Conservation (phyloP, 2,797 vertebrate genomes). For the Cercopithecus petaurista region DNA sequence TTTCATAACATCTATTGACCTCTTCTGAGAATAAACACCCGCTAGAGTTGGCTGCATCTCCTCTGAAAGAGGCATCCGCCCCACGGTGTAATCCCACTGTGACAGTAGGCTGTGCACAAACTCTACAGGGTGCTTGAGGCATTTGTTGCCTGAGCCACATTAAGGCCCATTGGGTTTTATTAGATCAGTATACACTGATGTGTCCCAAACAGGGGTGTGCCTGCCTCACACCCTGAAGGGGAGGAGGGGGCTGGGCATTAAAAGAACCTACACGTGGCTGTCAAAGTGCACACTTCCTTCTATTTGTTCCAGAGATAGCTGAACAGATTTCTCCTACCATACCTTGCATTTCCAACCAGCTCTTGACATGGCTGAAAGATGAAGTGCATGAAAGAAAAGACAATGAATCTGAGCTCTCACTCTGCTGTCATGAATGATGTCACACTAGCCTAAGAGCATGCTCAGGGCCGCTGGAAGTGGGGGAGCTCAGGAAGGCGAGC, state of each 20-base stretch:
- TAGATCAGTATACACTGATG: not conserved
- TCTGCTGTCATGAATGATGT: too few relatives aligned
- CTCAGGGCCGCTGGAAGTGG: rapidly evolving
- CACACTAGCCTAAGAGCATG: rapidly evolving
- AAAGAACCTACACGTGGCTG: rapidly evolving
- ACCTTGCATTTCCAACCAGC: not conserved
- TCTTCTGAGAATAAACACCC: not conserved
- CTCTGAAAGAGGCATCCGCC: not conserved
- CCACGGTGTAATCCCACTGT: rapidly evolving
- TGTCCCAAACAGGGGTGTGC: rapidly evolving
- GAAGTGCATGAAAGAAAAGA: not conserved
- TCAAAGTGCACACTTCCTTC: not conserved
- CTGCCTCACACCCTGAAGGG: rapidly evolving
- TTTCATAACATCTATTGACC: not conserved
- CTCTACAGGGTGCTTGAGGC: rapidly evolving
- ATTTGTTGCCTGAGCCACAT: rapidly evolving
- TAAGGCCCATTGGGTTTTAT: not conserved
- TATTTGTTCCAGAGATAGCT: not conserved
- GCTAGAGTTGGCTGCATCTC: not conserved
- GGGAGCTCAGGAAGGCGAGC: rapidly evolving
- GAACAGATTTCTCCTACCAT: rapidly evolving
- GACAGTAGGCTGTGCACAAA: rapidly evolving
- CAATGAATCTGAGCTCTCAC: rapidly evolving
- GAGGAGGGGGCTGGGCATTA: not conserved
- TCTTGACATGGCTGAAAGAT: not conserved